Percentiles rank a stretch among this genome's conserved stretches.
These are phyloP conservation scores for Squalus acanthias DNA, from an alignment of 2,797 vertebrate genomes.

Conservation along the genomic window DNA sequence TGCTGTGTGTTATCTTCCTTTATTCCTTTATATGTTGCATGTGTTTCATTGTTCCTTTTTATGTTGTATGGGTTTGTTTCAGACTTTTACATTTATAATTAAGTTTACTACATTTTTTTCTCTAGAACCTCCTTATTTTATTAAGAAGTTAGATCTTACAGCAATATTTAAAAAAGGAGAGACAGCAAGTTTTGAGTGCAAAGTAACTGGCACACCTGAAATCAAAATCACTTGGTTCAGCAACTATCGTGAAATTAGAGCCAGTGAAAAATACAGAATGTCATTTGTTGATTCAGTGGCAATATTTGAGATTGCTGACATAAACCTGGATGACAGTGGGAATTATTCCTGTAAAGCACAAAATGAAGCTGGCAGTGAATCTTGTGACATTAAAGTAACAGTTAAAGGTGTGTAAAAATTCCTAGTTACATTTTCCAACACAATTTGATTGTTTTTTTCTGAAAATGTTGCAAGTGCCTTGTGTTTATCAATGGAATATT, in stretches of 20 bases:
- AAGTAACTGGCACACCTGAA: constrained; percentile 84
- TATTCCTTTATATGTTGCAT: neutral
- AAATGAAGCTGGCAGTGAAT: constrained; percentile 91
- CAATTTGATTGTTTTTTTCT: too few species aligned
- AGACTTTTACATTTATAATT: neutral
- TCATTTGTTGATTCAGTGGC: constrained; percentile 75
- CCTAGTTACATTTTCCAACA: neutral
- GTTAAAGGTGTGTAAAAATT: constrained; percentile 84
- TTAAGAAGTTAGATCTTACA: constrained; percentile 75
- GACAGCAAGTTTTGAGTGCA: constrained; percentile 80
- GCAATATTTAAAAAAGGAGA: constrained; percentile 81
- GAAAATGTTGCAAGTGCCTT: neutral
- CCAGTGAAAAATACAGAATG: constrained; percentile 65
- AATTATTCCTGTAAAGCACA: constrained; percentile 89
- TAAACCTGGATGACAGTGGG: constrained; percentile 75
- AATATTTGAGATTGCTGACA: constrained; percentile 70
- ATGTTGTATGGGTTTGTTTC: neutral
- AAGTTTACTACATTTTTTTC: constrained; percentile 30
- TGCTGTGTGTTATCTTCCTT: neutral
- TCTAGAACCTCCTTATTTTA: constrained; percentile 87
- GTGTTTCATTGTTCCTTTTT: neutral
- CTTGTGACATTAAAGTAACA: constrained; percentile 88
- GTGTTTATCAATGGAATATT: neutral
- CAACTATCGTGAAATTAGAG: constrained; percentile 82
- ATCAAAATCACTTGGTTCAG: constrained; percentile 88